Evolutionary conservation across 2,888 invertebrate genomes (phyloP), one percentile per base, ranked within the genome.

Genomic region (Harpalus rubripes): DNA sequence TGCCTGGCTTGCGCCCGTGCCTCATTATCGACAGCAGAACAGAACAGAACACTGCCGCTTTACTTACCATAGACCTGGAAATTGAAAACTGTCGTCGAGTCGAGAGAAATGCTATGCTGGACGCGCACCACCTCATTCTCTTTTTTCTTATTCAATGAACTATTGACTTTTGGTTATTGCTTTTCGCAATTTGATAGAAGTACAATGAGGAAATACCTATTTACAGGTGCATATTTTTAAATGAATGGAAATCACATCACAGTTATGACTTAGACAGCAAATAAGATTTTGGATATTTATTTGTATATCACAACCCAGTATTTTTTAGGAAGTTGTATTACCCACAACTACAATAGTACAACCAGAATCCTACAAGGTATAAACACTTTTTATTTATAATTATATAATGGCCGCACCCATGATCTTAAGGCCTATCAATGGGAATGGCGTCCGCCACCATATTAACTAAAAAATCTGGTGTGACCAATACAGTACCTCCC

Each of bases 21-120:
- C 89, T 90, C 90, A 91, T 91, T 91, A 91, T 90, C 90, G 91
- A 90, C 52, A 41, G 32, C 72, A 18, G 68, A 68, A 74, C 18
- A 18, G 68, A 68, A 74, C 18, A 39, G 68, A n/a, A 32, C 32
- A 52, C 59, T 61, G 59, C 41, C 16, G 72, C 72, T 32, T 56
- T 61, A 44, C 74, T 76, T 76, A 72, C 72, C 72, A 82, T 72
- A 56, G 59, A 83, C 39, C 74, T 83, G 61, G 15, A 84, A 84
- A 84, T 76, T 78, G 59, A 72, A 72, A 74, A 74, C 44, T 44
- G 72, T 12, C 72, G 44, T 44, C 72, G 18, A 22, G 16, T 22
- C 4, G 7, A 18, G 44, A 52, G 12, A 8, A 12, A 52, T 8
- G 12, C 44, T 12, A 52, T 12, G 44, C 44, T 52, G 44, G 44